Percentiles rank a stretch among this genome's conserved stretches.
phyloP scores from a whole-genome alignment of 35 echinoderm and acorn worm species.

The Heliocidaris erythrogramma region DNA sequence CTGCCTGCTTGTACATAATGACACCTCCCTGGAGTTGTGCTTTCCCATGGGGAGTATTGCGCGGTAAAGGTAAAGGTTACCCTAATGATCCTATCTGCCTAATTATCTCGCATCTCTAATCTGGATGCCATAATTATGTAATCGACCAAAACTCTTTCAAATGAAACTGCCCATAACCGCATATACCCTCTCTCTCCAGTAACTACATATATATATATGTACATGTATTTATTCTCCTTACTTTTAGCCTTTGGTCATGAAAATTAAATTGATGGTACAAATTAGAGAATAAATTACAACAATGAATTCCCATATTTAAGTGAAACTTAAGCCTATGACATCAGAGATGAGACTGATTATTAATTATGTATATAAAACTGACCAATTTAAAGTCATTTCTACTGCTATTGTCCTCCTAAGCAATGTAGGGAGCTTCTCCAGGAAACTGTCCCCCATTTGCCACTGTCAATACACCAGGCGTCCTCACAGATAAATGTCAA shows the following conservation, averaged over 20 bases:
- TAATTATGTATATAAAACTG: background rate
- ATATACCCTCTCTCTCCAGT: background rate
- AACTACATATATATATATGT: background rate
- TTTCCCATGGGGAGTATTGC: background rate
- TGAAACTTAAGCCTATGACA: background rate
- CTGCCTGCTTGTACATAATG: background rate
- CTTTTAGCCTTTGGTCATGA: background rate
- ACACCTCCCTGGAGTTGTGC: background rate
- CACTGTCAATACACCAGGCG: conserved; percentile 31
- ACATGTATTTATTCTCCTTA: too few species aligned
- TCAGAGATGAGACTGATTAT: background rate
- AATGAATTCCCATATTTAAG: background rate
- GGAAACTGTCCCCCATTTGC: background rate
- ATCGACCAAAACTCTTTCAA: background rate
- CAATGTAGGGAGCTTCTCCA: background rate
- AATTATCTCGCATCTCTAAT: background rate
- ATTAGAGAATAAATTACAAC: background rate
- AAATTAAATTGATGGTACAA: background rate
- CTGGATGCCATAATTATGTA: background rate
- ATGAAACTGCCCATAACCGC: background rate
- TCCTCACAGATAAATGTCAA: conserved; percentile 40
- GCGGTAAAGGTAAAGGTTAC: background rate
- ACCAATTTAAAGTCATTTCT: background rate
- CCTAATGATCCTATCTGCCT: background rate
- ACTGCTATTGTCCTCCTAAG: background rate